Evolutionary conservation across 1,140 invertebrate genomes (phyloP), one percentile per base, ranked within the genome.

Genomic region (Spodoptera frugiperda): DNA sequence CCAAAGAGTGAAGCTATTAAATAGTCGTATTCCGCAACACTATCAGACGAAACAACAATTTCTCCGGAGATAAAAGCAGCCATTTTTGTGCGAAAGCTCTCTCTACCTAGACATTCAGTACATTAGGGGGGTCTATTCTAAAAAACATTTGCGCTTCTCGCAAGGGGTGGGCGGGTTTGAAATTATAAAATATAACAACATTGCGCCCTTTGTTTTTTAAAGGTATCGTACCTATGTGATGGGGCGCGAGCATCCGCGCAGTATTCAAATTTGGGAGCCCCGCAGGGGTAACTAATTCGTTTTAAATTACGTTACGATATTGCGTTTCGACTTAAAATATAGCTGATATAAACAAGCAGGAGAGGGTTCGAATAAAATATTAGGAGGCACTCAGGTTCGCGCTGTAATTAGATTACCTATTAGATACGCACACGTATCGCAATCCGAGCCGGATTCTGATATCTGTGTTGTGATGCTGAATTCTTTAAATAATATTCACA

Each of bases 271-370:
- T 89, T 86, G 78, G 79, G 81, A 87, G 59, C 87, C 78, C 83
- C 61, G 86, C 86, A 86, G 91, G 89, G 91, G 89, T 78, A 87
- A 84, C 90, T 93, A 93, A 93, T 93, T 93, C 86, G 90, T 92
- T 93, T 93, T 90, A 93, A 93, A 93, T 93, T 93, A 91, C 90
- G 87, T 92, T 92, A 93, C 89, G 90, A 92, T 93, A 93, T 93
- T 93, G 84, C 87, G 83, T 88, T 88, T 75, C 67, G 87, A 84
- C 82, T 85, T 93, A 87, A 92, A 91, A 92, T 92, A 92, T 93
- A 82, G 85, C 88, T 76, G 85, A 87, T 83, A 89, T 89, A 92
- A 89, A 91, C 84, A 87, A 81, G 74, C 39, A 75, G 77, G 81
- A 91, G 89, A 91, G 87, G 90, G 90, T 88, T 88, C 75, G 84